Base-by-base conservation (phyloP, 2,888 invertebrate genomes). In the Trichogramma evanescens region DNA sequence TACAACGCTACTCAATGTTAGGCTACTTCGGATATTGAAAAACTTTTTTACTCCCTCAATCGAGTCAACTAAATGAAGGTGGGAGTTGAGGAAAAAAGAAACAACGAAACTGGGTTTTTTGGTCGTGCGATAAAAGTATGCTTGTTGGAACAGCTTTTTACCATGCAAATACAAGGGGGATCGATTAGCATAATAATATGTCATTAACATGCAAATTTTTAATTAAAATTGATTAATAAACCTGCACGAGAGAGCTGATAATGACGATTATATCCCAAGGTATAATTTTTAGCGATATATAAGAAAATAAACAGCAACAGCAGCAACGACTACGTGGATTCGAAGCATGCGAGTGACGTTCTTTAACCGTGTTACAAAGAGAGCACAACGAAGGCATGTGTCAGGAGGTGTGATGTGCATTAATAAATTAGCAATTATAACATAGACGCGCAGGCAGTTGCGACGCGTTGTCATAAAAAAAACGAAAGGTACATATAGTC, bases 381-480 rank as follows among this genome's bases (percentile, higher is more conserved):
- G 26, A n/a, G 44, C 26, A 26, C 26, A 26, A 26, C 44, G 39
- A 6, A 41, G 26, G 54, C 56, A 56, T 49, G 56, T 42, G 59
- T 46, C 40, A 26, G 56, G 56, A 59, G 59, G 62, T 62, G 59
- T 62, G 59, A 62, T 50, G 38, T 26, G 46, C 43, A 51, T 59
- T 59, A 59, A 62, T 62, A 56, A 62, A 62, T 62, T 59, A 59
- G 43, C 56, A 59, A 59, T 59, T 62, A 59, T 48, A 62, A 59
- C 56, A 54, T 26, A 62, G 58, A 6, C 38, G 6, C 39, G 26
- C 3, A 26, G 8, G 9, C 39, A 7, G 42, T 6, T 52, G 54
- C 48, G 6, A 26, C 54, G 48, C 48, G 3, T 5, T 7, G 4
- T 40, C 26, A 26, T 26, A 26, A 26, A 26, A 26, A 26, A 26